Evolutionary conservation across 2,113 vertebrate species (phyloP).

Genomic region (Cnemophilus loriae): DNA sequence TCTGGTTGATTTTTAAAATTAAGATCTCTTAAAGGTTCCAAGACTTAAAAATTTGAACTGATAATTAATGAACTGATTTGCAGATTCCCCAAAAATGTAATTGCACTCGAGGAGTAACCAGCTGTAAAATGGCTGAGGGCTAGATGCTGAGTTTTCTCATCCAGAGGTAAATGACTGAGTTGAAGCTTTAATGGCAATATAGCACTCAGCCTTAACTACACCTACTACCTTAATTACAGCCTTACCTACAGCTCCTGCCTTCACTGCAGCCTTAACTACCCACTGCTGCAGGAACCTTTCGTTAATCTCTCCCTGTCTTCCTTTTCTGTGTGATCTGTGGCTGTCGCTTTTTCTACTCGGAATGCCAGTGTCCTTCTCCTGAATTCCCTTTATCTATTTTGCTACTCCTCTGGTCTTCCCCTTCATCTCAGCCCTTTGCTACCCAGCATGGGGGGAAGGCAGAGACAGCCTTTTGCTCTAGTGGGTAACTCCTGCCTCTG

Average conservation of each 20-base stretch:
- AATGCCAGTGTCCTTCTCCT: not conserved
- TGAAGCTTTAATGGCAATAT: not conserved
- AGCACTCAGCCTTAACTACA: not conserved
- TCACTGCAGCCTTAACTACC: not conserved
- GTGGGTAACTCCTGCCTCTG: not conserved
- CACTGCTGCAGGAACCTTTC: not conserved
- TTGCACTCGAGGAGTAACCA: not conserved
- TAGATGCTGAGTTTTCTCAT: not conserved
- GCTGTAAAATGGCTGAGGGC: not conserved
- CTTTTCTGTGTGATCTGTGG: not conserved
- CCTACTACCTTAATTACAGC: not conserved
- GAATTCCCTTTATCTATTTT: not conserved
- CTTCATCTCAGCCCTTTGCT: conserved; percentile 14
- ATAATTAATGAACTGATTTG: not conserved
- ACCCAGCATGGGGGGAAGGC: not conserved
- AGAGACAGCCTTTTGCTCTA: not conserved
- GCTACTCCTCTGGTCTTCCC: not conserved
- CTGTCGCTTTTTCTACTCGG: not conserved
- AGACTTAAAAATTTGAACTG: not conserved
- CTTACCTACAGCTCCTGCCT: not conserved
- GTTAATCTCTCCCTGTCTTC: not conserved
- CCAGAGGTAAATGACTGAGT: not conserved
- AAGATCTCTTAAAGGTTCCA: not conserved
- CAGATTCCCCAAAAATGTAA: not conserved
- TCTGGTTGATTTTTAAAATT: not conserved